These are phyloP conservation scores for Gobio gobio DNA, from an alignment of 2,113 vertebrate species.

Conservation along the genomic window DNA sequence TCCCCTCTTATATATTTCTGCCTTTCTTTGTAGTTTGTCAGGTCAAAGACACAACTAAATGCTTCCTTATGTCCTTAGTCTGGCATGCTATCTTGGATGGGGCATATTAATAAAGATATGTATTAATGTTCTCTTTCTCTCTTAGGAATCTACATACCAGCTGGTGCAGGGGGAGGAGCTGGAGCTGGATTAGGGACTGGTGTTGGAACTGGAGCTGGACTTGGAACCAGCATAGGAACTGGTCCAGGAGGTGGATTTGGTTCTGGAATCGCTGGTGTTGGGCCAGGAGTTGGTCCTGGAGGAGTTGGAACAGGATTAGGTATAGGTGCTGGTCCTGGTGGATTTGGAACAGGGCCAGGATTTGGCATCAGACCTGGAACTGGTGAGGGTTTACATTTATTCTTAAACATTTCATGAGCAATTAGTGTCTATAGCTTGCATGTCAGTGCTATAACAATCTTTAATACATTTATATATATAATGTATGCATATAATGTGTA, in stretches of 20 bases:
- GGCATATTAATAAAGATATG: background rate
- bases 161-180: slow-evolving; percentile 60
- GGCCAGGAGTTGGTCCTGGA: slow-evolving; percentile 48
- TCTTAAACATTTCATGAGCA: background rate
- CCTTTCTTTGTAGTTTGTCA: background rate
- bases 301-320: slow-evolving; percentile 51
- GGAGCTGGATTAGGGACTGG: slow-evolving; percentile 49
- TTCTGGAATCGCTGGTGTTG: slow-evolving; percentile 33
- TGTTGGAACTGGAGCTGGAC: slow-evolving; percentile 37
- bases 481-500: too few species aligned
- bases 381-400: slow-evolving; percentile 18
- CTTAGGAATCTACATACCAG: slow-evolving; percentile 75
- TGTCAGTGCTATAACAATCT: background rate
- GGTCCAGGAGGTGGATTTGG: slow-evolving; percentile 38
- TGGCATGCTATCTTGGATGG: background rate
- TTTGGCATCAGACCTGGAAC: slow-evolving; percentile 46
- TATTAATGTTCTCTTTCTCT: slow-evolving; percentile 8
- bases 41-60: background rate
- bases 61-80: background rate
- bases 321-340: slow-evolving; percentile 42
- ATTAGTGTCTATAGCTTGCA: background rate
- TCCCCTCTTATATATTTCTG: background rate
- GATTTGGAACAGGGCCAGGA: slow-evolving; percentile 48
- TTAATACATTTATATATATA: background rate
- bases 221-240: slow-evolving; percentile 44